Evolutionary conservation across 1,140 invertebrate genomes (phyloP).

Genomic region (Pemphigus obesinymphae): DNA sequence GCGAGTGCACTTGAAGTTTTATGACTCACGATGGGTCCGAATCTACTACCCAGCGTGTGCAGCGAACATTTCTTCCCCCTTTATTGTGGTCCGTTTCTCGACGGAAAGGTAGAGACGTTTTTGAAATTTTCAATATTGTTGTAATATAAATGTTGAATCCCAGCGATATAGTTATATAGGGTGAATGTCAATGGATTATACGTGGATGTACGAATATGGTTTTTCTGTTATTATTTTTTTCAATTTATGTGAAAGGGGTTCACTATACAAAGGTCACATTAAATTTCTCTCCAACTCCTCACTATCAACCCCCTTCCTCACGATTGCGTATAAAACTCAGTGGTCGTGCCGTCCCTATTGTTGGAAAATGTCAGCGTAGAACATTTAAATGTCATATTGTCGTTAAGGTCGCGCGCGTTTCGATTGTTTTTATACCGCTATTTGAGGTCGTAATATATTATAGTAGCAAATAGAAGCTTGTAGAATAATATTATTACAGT

Average conservation of each 20-base stretch:
- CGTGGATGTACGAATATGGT: background rate
- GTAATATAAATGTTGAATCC: too few species aligned
- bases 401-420: background rate
- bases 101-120: too few species aligned
- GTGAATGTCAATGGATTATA: background rate
- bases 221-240: background rate
- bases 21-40: too few species aligned
- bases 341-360: background rate
- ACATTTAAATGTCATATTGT: slow-evolving; percentile 32
- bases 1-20: too few species aligned
- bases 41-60: background rate
- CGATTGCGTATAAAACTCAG: too few species aligned
- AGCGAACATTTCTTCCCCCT: background rate
- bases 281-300: background rate
- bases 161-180: too few species aligned
- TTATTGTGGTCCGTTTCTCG: too few species aligned
- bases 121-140: too few species aligned
- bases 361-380: slow-evolving; percentile 17
- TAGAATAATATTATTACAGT: background rate
- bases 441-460: background rate
- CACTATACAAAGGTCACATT: background rate
- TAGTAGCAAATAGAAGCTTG: background rate
- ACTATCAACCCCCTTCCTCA: background rate
- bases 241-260: slow-evolving; percentile 5
- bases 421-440: background rate